phyloP scores from a whole-genome alignment of 2,113 vertebrate species.

The Lucifuga dentata region DNA sequence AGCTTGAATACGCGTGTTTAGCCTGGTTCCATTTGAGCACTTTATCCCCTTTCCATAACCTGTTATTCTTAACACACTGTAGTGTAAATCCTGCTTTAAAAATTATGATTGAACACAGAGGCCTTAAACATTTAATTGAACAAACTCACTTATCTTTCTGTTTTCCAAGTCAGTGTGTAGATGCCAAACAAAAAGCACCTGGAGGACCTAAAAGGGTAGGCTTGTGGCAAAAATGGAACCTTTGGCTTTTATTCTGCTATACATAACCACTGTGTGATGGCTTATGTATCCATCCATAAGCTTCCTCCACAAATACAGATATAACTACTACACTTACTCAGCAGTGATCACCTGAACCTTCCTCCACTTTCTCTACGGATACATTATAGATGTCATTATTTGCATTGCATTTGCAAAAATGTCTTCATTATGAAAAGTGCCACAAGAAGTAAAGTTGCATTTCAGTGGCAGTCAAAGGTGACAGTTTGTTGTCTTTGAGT shows the following conservation, averaged over 20 bases:
- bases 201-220: conserved; percentile 22
- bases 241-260: conserved; percentile 44
- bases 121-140: not conserved
- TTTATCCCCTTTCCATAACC: conserved; percentile 14
- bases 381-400: conserved; percentile 59
- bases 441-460: conserved; percentile 51
- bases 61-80: not conserved
- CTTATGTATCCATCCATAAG: conserved; percentile 42
- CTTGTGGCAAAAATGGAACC: conserved; percentile 60
- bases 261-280: conserved; percentile 47
- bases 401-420: conserved; percentile 75
- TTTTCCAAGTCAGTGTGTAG: conserved; percentile 18
- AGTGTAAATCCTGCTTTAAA: not conserved
- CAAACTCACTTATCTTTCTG: not conserved
- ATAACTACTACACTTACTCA: conserved; percentile 36
- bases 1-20: conserved; percentile 69
- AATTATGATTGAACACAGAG: conserved; percentile 1
- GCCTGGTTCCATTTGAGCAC: conserved; percentile 63
- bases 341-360: conserved; percentile 64
- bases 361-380: conserved; percentile 59
- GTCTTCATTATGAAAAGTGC: conserved; percentile 47
- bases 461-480: conserved; percentile 62
- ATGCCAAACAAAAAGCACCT: conserved; percentile 18
- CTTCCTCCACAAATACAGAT: conserved; percentile 48
- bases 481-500: conserved; percentile 61